A percentile compares a stretch with the other conserved stretches of the same genome.
Evolutionary conservation across 30 jellyfish, hydroid and myxozoan genomes (phyloP).

Genomic region (Turritopsis rubra): DNA sequence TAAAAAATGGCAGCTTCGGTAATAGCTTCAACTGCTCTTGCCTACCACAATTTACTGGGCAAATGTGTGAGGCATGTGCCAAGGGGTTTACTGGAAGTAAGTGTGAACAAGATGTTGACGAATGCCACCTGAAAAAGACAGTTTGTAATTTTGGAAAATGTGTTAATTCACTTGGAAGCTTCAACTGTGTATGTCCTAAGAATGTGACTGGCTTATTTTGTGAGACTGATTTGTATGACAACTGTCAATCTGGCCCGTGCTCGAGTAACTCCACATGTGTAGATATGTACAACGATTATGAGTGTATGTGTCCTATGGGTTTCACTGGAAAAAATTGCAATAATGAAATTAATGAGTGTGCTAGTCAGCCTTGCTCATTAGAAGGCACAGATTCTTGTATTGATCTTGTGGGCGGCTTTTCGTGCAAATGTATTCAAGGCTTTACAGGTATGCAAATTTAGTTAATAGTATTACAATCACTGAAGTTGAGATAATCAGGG

Average conservation of each 20-base stretch:
- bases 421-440: constrained; percentile 25
- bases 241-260: constrained; percentile 53
- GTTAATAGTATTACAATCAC: neutral
- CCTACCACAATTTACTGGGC: constrained; percentile 56
- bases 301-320: constrained; percentile 19
- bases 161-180: constrained; percentile 51
- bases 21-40: constrained; percentile 45
- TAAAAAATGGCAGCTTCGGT: constrained; percentile 31
- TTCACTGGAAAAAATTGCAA: constrained; percentile 28
- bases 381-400: constrained; percentile 32
- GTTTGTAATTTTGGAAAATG: constrained; percentile 49
- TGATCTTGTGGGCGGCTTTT: neutral
- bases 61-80: constrained; percentile 46
- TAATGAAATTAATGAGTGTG: neutral
- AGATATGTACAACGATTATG: constrained; percentile 10
- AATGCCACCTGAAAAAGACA: constrained; percentile 22
- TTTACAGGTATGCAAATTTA: constrained; percentile 1
- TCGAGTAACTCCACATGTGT: constrained; percentile 7
- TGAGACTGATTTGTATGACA: constrained; percentile 58
- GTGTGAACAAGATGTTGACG: constrained; percentile 64
- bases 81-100: constrained; percentile 66
- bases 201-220: constrained; percentile 61
- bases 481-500: neutral
- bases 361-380: constrained; percentile 22
- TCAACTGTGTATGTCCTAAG: constrained; percentile 56